phyloP scores from a whole-genome alignment of 2,113 vertebrate species.

The Picathartes gymnocephalus region DNA sequence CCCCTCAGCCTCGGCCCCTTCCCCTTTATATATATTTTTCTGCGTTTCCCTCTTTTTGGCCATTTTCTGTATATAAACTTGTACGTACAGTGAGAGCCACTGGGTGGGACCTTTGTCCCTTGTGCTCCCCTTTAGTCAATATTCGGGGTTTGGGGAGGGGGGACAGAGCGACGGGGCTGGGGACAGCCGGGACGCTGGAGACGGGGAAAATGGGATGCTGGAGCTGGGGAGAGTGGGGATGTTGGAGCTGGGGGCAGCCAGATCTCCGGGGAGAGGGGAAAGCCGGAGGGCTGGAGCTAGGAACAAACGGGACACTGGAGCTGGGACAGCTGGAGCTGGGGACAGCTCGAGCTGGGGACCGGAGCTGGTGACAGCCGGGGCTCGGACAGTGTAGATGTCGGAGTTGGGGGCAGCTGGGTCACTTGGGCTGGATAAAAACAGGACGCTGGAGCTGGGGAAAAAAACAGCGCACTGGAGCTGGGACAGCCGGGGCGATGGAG shows the following conservation, averaged over 20 bases:
- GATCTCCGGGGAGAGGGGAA: background rate
- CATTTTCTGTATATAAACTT: slow-evolving; percentile 75
- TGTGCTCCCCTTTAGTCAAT: slow-evolving; percentile 51
- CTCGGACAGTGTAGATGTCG: no score
- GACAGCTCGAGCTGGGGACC: background rate
- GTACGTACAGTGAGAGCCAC: slow-evolving; percentile 33
- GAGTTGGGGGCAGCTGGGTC: no score
- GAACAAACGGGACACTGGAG: background rate
- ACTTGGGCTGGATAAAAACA: no score
- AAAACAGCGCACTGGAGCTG: no score
- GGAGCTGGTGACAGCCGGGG: no score
- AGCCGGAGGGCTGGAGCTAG: background rate
- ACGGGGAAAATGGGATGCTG: background rate
- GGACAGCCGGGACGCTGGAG: background rate
- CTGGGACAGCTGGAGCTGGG: background rate
- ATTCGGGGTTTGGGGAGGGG: slow-evolving; percentile 21
- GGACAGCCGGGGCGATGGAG: no score
- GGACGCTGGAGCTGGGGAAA: no score
- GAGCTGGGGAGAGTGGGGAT: background rate
- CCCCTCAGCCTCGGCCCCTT: background rate
- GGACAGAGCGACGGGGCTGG: background rate
- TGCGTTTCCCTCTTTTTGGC: background rate
- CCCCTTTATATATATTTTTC: background rate
- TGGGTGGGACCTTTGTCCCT: background rate
- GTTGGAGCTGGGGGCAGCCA: background rate